Percentiles rank a stretch among this genome's conserved stretches.
Evolutionary conservation across 2,113 vertebrate genomes (phyloP).

Genomic region (human): DNA sequence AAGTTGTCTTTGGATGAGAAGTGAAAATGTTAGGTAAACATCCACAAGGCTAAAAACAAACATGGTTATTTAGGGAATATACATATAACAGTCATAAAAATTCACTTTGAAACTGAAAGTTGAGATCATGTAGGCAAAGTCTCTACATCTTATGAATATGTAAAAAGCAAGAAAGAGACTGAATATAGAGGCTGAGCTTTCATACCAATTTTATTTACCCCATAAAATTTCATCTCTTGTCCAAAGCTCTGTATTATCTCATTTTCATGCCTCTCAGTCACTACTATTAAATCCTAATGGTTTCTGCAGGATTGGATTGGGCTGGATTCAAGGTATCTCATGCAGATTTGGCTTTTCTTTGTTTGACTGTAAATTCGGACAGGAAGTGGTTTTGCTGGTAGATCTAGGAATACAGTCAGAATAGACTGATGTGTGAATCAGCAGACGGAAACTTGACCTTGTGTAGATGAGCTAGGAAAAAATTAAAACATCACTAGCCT

Average conservation of each 20-base stretch:
- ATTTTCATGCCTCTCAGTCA: neutral
- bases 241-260: constrained; percentile 7
- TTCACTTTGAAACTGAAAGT: constrained; percentile 29
- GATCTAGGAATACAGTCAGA: neutral
- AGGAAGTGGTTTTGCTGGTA: neutral
- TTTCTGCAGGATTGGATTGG: constrained; percentile 27
- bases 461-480: neutral
- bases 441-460: constrained; percentile 11
- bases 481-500: neutral
- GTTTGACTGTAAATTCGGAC: neutral
- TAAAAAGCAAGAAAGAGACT: constrained; percentile 33
- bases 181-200: neutral
- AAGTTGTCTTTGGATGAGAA: constrained; percentile 33
- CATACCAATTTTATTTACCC: constrained; percentile 11
- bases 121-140: neutral
- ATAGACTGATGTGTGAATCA: neutral
- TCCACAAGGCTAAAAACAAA: constrained; percentile 40
- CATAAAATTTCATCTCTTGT: constrained; percentile 26
- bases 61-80: constrained; percentile 16
- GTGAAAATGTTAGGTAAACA: constrained; percentile 49
- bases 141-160: neutral
- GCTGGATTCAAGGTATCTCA: neutral
- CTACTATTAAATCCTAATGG: constrained; percentile 6
- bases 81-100: constrained; percentile 29
- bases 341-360: constrained; percentile 11